Conservation (phyloP, 2,888 invertebrate genomes). For the Sinotaia quadrata region DNA sequence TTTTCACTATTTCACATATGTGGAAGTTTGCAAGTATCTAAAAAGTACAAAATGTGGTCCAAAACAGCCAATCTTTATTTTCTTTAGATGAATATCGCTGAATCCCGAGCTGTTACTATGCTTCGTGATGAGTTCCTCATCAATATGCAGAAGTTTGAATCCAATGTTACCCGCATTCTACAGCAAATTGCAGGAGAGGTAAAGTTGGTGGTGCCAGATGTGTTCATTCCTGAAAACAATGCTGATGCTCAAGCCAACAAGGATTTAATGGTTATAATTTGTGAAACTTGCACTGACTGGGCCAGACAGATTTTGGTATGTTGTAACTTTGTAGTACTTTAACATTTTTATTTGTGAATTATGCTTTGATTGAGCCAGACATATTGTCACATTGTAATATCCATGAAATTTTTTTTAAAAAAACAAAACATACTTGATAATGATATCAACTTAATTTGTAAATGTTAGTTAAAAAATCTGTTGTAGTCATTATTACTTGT, state of each 20-base stretch:
- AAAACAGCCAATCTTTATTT: too few species aligned
- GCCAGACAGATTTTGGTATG: conserved; percentile 70
- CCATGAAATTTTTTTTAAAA: neutral
- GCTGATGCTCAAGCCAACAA: conserved; percentile 69
- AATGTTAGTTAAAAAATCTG: too few species aligned
- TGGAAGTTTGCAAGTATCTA: too few species aligned
- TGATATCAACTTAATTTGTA: neutral
- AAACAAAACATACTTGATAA: neutral
- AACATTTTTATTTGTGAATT: neutral
- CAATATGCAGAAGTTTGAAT: conserved; percentile 75
- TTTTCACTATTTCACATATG: neutral
- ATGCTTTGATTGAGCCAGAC: neutral
- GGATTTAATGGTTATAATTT: conserved; percentile 73
- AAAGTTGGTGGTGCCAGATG: conserved; percentile 61
- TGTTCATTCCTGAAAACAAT: conserved; percentile 64
- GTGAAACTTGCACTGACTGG: conserved; percentile 76
- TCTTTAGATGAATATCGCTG: conserved; percentile 26
- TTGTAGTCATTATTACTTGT: too few species aligned
- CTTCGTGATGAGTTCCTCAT: conserved; percentile 74
- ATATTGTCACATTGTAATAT: neutral
- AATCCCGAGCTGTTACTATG: conserved; percentile 60
- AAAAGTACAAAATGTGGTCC: too few species aligned
- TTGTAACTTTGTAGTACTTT: too few species aligned
- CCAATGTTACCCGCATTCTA: conserved; percentile 78
- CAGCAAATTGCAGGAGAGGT: conserved; percentile 82